Evolutionary conservation across 1,140 invertebrate species (phyloP).

Genomic region (silkworm (Bombyx mori)): ASM3026992v2 NC_085124.1:8989001-8989500

Average conservation of each 20-base stretch:
- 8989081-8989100: too few species aligned
- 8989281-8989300: conserved; percentile 53
- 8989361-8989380: conserved; percentile 57
- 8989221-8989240: conserved; percentile 41
- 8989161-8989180: conserved; percentile 66
- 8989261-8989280: conserved; percentile 59
- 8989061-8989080: too few species aligned
- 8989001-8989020: too few species aligned
- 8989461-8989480: conserved; percentile 69
- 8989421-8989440: conserved; percentile 64
- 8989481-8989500: conserved; percentile 57
- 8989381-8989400: conserved; percentile 69
- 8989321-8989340: conserved; percentile 49
- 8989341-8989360: conserved; percentile 67
- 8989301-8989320: conserved; percentile 50
- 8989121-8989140: conserved; percentile 30
- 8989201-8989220: conserved; percentile 49
- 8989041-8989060: too few species aligned
- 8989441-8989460: conserved; percentile 71
- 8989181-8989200: conserved; percentile 59
- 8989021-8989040: too few species aligned
- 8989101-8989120: too few species aligned
- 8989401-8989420: conserved; percentile 58
- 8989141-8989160: conserved; percentile 39
- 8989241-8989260: conserved; percentile 41